Conservation (phyloP, 1,140 invertebrate genomes). For the Geopemphigus sp. region DNA sequence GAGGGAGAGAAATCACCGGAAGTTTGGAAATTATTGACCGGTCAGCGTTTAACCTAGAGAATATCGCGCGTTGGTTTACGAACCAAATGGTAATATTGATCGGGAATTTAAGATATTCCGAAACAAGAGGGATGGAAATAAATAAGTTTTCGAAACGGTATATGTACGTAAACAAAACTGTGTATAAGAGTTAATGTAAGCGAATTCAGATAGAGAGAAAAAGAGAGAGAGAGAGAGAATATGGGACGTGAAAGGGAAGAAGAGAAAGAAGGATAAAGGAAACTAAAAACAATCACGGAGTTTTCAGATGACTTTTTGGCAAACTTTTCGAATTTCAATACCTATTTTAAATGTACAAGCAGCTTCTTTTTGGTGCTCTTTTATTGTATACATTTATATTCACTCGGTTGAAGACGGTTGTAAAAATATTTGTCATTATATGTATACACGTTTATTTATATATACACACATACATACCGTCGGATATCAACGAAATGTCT, state of each 20-base stretch:
- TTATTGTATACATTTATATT: conserved; percentile 34
- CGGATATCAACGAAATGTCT: background rate
- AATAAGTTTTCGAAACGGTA: conserved; percentile 26
- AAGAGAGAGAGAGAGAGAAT: background rate
- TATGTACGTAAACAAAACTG: background rate
- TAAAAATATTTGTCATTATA: conserved; percentile 9
- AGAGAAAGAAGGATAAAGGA: background rate
- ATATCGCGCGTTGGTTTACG: background rate
- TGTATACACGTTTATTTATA: no score
- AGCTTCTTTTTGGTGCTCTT: background rate
- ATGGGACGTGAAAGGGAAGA: background rate
- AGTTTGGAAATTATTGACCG: conserved; percentile 18
- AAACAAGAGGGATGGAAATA: conserved; percentile 1
- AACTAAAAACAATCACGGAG: conserved; percentile 42
- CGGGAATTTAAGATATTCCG: conserved; percentile 34
- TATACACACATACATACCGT: no score
- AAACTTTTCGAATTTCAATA: conserved; percentile 38
- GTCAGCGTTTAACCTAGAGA: background rate
- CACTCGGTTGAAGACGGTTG: background rate
- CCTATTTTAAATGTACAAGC: conserved; percentile 44
- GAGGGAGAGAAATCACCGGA: background rate
- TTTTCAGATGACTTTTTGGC: conserved; percentile 22
- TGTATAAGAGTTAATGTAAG: background rate
- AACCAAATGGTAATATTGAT: conserved; percentile 40
- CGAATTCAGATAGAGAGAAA: background rate